Conservation (phyloP, 2,113 vertebrate genomes). For the Embiotoca jacksoni region DNA sequence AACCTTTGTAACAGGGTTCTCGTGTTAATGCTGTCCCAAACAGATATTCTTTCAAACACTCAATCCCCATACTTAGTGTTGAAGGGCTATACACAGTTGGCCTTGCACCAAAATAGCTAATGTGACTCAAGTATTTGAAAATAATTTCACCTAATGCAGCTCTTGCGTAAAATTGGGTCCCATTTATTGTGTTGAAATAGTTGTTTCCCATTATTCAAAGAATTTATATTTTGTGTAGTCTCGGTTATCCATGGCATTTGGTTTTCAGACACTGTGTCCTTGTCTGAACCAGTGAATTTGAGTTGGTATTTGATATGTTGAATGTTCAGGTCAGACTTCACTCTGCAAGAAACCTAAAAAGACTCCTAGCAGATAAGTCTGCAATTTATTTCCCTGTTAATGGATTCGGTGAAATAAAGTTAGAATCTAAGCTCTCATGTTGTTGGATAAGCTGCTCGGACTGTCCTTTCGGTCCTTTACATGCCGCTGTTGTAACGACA, state of each 20-base stretch:
- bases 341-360: not conserved
- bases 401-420: not conserved
- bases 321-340: not conserved
- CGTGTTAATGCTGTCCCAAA: constrained; percentile 11
- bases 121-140: constrained; percentile 12
- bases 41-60: constrained; percentile 14
- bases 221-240: not conserved
- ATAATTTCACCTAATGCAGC: not conserved
- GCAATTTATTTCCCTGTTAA: constrained; percentile 10
- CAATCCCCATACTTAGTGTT: constrained; percentile 20
- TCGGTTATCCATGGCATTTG: not conserved
- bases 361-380: constrained; percentile 5
- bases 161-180: not conserved
- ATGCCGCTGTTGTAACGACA: too few relatives aligned
- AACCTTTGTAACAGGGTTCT: not conserved
- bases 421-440: not conserved
- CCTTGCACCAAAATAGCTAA: not conserved
- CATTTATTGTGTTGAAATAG: not conserved
- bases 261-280: not conserved
- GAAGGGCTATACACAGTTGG: constrained; percentile 21
- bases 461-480: not conserved
- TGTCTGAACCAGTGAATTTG: not conserved
- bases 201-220: not conserved
- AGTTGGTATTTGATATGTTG: constrained; percentile 7
- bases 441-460: constrained; percentile 13